A percentile compares a stretch with the other conserved stretches of the same genome.
phyloP scores from a whole-genome alignment of 2,797 vertebrate genomes.

The Aldrovandia affinis region DNA sequence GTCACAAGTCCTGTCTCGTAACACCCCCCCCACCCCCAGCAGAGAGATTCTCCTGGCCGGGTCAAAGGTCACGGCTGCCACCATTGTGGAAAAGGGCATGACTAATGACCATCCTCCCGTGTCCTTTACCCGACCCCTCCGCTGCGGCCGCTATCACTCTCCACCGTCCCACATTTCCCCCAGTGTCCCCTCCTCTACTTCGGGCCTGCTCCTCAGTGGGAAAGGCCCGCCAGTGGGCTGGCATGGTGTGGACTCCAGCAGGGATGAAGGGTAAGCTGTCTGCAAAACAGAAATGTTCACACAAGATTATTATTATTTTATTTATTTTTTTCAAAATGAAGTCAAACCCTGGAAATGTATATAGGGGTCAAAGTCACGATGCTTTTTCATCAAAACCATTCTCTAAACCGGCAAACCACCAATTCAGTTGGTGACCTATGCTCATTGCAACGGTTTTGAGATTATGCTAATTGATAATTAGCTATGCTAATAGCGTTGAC shows the following conservation, averaged over 20 bases:
- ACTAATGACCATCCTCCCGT: background rate
- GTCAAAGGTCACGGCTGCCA: background rate
- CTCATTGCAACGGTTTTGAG: background rate
- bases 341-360: too few species aligned
- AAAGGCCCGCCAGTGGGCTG: background rate
- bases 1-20: too few species aligned
- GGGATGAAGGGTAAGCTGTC: background rate
- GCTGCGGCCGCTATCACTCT: background rate
- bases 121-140: background rate
- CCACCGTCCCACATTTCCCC: background rate
- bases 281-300: too few species aligned
- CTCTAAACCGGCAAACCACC: background rate
- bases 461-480: background rate
- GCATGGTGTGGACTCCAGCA: background rate
- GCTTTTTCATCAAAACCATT: background rate
- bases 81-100: background rate
- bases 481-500: too few species aligned
- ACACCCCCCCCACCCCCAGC: background rate
- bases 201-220: background rate
- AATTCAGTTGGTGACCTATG: background rate
- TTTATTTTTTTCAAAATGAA: too few species aligned
- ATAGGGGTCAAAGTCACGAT: background rate
- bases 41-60: background rate
- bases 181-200: background rate
- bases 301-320: too few species aligned